These are phyloP conservation scores for Piscicola geometra DNA, from an alignment of 2,888 invertebrate species.

Conservation along the genomic window DNA sequence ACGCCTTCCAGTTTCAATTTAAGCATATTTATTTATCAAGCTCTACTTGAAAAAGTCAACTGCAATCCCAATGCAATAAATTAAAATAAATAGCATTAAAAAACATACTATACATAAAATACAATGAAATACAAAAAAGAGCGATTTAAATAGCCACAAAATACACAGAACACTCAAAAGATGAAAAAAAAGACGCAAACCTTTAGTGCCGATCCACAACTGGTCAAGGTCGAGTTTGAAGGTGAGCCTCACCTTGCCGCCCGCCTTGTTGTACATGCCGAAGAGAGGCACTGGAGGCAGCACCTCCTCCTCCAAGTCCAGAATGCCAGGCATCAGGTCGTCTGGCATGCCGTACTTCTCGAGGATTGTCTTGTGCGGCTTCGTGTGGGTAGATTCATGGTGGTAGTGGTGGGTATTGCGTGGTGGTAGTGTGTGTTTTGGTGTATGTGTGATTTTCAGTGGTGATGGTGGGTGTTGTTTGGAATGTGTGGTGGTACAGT, in stretches of 20 bases:
- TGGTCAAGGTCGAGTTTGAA: constrained; percentile 86
- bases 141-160: neutral
- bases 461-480: neutral
- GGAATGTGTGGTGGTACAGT: too few relatives aligned
- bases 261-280: constrained; percentile 84
- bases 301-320: constrained; percentile 68
- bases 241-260: constrained; percentile 81
- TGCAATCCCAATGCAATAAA: too few relatives aligned
- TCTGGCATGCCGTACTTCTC: constrained; percentile 81
- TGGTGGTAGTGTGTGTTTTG: neutral
- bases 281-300: constrained; percentile 75
- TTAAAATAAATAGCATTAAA: neutral
- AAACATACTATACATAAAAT: neutral
- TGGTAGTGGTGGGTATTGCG: neutral
- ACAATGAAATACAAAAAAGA: neutral
- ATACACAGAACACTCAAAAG: neutral
- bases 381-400: constrained; percentile 35
- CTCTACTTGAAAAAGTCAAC: too few relatives aligned
- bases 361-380: constrained; percentile 75
- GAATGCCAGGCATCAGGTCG: constrained; percentile 79
- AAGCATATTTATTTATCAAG: too few relatives aligned
- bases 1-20: too few relatives aligned
- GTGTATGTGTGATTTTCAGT: neutral
- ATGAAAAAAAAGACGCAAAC: constrained; percentile 44
- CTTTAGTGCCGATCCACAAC: constrained; percentile 83